Evolutionary conservation across 2,888 invertebrate species (phyloP).

Genomic region (Thymelicus sylvestris): DNA sequence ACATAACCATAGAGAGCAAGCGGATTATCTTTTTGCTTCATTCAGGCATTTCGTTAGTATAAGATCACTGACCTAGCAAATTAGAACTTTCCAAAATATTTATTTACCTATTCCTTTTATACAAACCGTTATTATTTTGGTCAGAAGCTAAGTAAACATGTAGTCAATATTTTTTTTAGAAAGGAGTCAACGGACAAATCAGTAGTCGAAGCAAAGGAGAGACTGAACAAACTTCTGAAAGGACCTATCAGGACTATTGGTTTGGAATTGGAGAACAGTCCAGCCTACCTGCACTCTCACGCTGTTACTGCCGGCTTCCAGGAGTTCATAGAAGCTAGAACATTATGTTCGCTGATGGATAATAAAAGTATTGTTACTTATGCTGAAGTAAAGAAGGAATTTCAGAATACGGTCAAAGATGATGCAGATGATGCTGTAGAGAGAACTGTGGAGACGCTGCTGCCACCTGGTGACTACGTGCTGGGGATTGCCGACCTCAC

Average conservation of each 20-base stretch:
- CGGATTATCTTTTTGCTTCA: slow-evolving; percentile 94
- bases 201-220: slow-evolving; percentile 83
- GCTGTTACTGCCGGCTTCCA: slow-evolving; percentile 84
- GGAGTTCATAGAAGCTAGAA: slow-evolving; percentile 94
- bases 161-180: slow-evolving; percentile 50
- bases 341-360: slow-evolving; percentile 89
- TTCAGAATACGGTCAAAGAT: slow-evolving; percentile 69
- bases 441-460: slow-evolving; percentile 57
- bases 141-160: too few relatives aligned
- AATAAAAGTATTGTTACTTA: slow-evolving; percentile 85
- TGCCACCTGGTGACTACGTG: slow-evolving; percentile 85
- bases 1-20: slow-evolving; percentile 96
- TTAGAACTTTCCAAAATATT: too few relatives aligned
- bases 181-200: slow-evolving; percentile 64
- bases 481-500: slow-evolving; percentile 94
- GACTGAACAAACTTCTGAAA: slow-evolving; percentile 86
- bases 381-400: slow-evolving; percentile 81
- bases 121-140: too few relatives aligned
- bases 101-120: too few relatives aligned
- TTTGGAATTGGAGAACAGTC: slow-evolving; percentile 88
- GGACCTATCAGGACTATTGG: slow-evolving; percentile 86
- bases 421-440: slow-evolving; percentile 49
- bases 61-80: neutral
- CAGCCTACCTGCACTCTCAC: slow-evolving; percentile 81
- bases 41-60: slow-evolving; percentile 84